Evolutionary conservation across 2,888 invertebrate genomes (phyloP), one percentile per base, ranked within the genome.

Genomic region (Cheilosia vulpina): DNA sequence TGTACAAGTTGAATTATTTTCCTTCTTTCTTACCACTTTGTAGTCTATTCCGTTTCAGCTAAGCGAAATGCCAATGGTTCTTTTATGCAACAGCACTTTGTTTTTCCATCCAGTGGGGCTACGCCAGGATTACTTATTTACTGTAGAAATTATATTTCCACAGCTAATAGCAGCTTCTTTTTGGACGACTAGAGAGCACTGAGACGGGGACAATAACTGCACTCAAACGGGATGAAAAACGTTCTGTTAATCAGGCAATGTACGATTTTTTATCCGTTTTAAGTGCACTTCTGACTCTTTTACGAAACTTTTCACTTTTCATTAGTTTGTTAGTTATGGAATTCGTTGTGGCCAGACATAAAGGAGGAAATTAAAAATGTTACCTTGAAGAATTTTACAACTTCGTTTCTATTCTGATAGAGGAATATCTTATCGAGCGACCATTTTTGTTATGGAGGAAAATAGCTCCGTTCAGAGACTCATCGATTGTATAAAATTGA

Each of bases 371-470:
- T 43, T 4, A 24, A 53, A 78, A 53, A 47, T 21, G 7, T 31
- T 57, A 43, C 45, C 58, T 58, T 53, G 73, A 66, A 75, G 57
- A 75, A 75, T 75, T 52, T 31, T 65, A 34, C 43, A 45, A 84
- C 45, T 84, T 84, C 38, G 38, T 75, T 79, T 62, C 47, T 52
- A 38, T 72, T 53, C 45, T 60, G 31, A 65, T 47, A 65, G 66
- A 83, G 66, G 73, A 84, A 73, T 52, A 82, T 62, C 60, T 65
- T 66, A 55, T 68, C 60, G 71, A 75, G 43, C 75, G 75, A 84
- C 69, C 69, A 80, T 79, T 83, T 84, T 84, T 75, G 69, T 84
- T 84, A 71, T 84, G 84, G 57, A 45, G 41, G 34, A 60, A 78
- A 75, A 65, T 57, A 47, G 52, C 24, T 60, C 38, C 84, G 55